A percentile compares a stretch with the other conserved stretches of the same genome.
Conservation (phyloP, 2,113 vertebrate genomes). For the Aspidoscelis tigris region DNA sequence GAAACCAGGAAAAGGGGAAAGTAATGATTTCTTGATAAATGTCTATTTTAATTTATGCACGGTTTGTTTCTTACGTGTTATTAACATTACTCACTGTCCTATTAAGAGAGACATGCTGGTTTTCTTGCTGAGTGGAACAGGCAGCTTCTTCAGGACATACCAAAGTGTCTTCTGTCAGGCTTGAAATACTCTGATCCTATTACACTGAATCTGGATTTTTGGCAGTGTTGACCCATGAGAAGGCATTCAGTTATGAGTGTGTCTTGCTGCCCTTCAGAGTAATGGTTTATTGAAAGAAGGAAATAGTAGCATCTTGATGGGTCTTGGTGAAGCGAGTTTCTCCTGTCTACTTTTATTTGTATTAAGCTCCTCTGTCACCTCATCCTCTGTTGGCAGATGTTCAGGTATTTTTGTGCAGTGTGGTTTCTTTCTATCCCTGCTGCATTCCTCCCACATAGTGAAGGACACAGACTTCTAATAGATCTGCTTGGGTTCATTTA, state of each 20-base stretch:
- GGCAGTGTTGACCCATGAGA: background rate
- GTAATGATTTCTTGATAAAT: constrained; percentile 14
- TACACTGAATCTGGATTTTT: constrained; percentile 27
- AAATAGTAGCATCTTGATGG: background rate
- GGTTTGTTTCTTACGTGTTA: constrained; percentile 11
- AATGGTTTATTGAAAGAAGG: background rate
- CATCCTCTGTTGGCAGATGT: background rate
- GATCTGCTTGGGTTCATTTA: background rate
- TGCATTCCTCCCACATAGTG: background rate
- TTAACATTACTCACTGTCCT: constrained; percentile 34
- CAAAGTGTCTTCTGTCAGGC: constrained; percentile 32
- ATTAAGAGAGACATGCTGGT: background rate
- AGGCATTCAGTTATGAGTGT: constrained; percentile 37
- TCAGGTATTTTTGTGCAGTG: background rate
- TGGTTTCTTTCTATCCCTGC: background rate
- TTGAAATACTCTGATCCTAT: constrained; percentile 35
- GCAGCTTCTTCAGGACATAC: constrained; percentile 34
- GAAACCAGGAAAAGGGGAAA: background rate
- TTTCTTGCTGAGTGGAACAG: constrained; percentile 14
- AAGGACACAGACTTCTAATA: background rate
- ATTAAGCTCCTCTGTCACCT: background rate
- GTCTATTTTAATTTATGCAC: background rate
- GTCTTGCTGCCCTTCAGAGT: background rate
- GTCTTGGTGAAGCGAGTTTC: background rate
- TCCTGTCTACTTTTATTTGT: background rate